Evolutionary conservation across 2,113 vertebrate species (phyloP), one percentile per base, ranked within the genome.

Genomic region (Plecturocebus donacophilus): DNA sequence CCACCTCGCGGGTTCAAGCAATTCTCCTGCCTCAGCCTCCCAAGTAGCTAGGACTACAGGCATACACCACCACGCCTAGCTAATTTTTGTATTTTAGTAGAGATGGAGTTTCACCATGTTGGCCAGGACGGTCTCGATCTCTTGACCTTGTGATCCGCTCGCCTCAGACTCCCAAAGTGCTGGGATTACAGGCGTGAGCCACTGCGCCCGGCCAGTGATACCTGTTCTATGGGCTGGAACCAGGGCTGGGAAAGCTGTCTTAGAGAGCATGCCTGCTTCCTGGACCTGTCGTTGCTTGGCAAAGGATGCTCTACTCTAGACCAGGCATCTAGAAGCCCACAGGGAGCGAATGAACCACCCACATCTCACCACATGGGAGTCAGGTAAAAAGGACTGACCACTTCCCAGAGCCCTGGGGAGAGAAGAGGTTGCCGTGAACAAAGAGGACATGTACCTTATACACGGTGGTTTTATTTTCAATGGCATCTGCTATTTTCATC

Each of bases 391-490:
- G 32, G 19, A 97, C 6, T 66, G 45, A 90, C 38, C 45, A 79
- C 32, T 66, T 87, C 45, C 38, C 47, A 95, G 87, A 97, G 85
- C 32, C 70, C 75, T 54, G 64, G n/a, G 19, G 35, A 94, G 20
- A 95, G 3, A 13, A 95, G 6, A 94, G 3, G 35, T 47, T 97
- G 38, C 79, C 47, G 81, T 52, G 35, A 95, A 93, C n/a, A 94
- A 94, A 80, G 5, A 27, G 7, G 32, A 88, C 0, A 58, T 21
- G 84, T 98, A 98, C 98, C 98, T 98, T 97, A 92, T 92, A 95
- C 25, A 87, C 32, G 1, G 76, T 96, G 66, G 80, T 94, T 97
- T 96, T 97, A 96, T 97, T 97, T 97, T 97, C 98, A 70, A 87
- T 77, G 40, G 96, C 92, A 92, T 97, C 96, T 95, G 92, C 96